These are phyloP conservation scores for Heliconius hermathena DNA, from an alignment of 1,140 invertebrate species.

Conservation along the genomic window DNA sequence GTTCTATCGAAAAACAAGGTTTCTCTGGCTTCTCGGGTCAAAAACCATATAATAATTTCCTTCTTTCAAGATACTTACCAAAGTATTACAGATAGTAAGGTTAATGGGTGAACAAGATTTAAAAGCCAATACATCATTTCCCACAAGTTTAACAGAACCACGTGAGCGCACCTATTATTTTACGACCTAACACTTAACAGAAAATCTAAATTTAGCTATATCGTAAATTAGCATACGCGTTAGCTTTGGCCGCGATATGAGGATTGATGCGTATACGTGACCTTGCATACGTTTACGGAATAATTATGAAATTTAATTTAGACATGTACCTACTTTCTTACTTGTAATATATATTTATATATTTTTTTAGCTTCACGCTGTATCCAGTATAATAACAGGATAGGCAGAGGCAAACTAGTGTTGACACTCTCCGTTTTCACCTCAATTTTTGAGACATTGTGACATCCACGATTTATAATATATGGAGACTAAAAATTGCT, in stretches of 20 bases:
- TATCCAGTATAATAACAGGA: background rate
- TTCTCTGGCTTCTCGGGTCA: no score
- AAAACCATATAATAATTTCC: no score
- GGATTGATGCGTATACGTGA: conserved; percentile 28
- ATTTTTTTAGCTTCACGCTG: background rate
- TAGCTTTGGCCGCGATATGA: conserved; percentile 20
- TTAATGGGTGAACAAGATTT: conserved; percentile 5
- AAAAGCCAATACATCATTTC: background rate
- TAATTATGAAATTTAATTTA: conserved; percentile 19
- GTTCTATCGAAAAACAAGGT: no score
- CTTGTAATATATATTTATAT: background rate
- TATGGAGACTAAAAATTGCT: no score
- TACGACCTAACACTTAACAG: conserved; percentile 6
- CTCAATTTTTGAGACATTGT: background rate
- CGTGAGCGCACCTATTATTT: conserved; percentile 2
- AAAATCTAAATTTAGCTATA: conserved; percentile 29
- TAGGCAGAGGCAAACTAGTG: background rate
- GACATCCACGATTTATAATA: no score
- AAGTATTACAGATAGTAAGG: background rate
- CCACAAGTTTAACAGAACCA: background rate
- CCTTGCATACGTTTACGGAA: conserved; percentile 27
- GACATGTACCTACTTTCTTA: background rate
- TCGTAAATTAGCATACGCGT: conserved; percentile 28
- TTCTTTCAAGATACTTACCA: no score
- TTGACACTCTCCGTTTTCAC: background rate